Evolutionary conservation across 2,113 vertebrate species (phyloP).

Genomic region (Tetrao urogallus): DNA sequence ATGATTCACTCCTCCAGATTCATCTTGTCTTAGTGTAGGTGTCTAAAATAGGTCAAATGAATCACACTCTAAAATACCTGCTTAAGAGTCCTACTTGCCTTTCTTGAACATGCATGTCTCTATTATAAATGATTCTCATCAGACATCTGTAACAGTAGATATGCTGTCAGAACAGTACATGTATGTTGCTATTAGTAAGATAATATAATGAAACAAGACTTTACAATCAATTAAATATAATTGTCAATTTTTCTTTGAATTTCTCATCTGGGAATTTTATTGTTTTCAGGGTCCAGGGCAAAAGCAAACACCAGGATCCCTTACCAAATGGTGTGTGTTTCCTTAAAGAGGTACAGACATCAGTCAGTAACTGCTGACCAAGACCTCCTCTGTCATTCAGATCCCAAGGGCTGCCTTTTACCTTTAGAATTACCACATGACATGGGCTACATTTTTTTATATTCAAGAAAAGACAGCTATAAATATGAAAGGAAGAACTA

Average conservation of each 20-base stretch:
- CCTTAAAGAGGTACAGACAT: neutral
- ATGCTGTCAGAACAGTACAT: neutral
- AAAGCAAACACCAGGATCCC: neutral
- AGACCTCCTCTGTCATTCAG: neutral
- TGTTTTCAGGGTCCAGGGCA: neutral
- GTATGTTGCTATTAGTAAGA: neutral
- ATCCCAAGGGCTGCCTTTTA: neutral
- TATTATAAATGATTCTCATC: neutral
- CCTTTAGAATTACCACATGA: neutral
- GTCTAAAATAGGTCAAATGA: slow-evolving; percentile 68
- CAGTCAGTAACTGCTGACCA: neutral
- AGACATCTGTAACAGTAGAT: neutral
- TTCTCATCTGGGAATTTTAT: neutral
- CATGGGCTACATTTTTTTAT: neutral
- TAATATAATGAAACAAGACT: neutral
- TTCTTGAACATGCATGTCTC: neutral
- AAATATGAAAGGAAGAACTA: neutral
- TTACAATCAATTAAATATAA: neutral
- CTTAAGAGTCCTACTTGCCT: neutral
- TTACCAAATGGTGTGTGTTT: neutral
- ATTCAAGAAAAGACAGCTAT: neutral
- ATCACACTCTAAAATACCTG: slow-evolving; percentile 43
- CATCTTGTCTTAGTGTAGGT: slow-evolving; percentile 44
- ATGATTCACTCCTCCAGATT: slow-evolving; percentile 59
- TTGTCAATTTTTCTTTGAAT: neutral